Evolutionary conservation across 2,113 vertebrate genomes (phyloP).

Genomic region (Indri indri): DNA sequence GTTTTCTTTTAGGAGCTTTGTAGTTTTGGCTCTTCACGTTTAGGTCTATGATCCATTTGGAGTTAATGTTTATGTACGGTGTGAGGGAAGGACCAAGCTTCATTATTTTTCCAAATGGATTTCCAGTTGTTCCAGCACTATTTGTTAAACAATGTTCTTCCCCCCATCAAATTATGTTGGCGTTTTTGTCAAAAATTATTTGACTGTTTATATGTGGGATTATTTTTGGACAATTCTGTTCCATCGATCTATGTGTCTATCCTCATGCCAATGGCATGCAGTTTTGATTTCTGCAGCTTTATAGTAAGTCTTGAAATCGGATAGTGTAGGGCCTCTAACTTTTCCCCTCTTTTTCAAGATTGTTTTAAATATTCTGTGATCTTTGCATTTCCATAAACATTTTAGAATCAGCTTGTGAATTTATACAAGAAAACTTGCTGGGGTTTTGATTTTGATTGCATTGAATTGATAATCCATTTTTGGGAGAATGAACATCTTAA

Average conservation of each 20-base stretch:
- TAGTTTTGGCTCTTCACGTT: background rate
- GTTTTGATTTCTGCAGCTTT: background rate
- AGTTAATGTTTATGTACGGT: background rate
- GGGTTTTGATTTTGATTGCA: background rate
- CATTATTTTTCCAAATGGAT: background rate
- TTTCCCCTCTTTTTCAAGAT: background rate
- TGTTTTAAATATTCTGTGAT: background rate
- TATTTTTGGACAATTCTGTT: background rate
- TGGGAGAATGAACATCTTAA: background rate
- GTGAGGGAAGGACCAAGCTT: background rate
- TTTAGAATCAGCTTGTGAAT: background rate
- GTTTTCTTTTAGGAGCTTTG: background rate
- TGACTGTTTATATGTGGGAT: background rate
- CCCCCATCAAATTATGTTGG: background rate
- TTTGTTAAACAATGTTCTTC: background rate
- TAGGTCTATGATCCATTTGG: background rate
- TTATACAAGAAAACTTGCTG: background rate
- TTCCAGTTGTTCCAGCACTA: background rate
- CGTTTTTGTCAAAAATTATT: background rate
- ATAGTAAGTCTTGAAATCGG: background rate
- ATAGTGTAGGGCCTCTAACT: background rate
- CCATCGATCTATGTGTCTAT: background rate
- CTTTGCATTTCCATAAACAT: background rate
- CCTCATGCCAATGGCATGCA: background rate
- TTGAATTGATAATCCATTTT: background rate